Evolutionary conservation across 2,888 invertebrate genomes (phyloP).

Genomic region (Hyppa rectilinea): DNA sequence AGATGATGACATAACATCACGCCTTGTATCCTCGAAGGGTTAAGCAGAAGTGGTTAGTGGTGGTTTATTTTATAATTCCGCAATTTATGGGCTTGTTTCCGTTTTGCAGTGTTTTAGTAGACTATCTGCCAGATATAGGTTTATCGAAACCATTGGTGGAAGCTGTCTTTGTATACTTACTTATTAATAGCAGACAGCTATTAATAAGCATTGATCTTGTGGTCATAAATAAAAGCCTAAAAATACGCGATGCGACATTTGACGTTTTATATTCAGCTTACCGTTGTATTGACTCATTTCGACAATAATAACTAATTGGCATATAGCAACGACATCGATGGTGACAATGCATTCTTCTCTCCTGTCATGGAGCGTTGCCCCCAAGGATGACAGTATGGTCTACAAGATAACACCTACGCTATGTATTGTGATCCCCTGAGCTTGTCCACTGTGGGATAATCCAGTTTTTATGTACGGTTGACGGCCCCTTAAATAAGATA

Average conservation of each 20-base stretch:
- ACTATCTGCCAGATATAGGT: not conserved
- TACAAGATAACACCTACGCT: slow-evolving; percentile 52
- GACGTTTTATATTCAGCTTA: not conserved
- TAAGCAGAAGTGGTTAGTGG: too few relatives aligned
- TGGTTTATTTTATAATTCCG: not conserved
- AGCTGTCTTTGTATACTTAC: too few relatives aligned
- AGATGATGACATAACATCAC: too few relatives aligned
- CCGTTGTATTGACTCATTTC: slow-evolving; percentile 23
- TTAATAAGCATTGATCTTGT: too few relatives aligned
- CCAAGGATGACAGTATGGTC: slow-evolving; percentile 11
- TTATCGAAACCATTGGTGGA: not conserved
- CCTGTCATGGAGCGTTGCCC: slow-evolving; percentile 57
- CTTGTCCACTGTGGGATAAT: slow-evolving; percentile 21
- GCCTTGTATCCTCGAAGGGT: too few relatives aligned
- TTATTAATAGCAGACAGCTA: too few relatives aligned
- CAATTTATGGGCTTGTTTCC: not conserved
- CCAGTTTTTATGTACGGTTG: slow-evolving; percentile 24
- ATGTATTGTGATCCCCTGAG: slow-evolving; percentile 52
- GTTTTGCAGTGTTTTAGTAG: too few relatives aligned
- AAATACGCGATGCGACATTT: not conserved
- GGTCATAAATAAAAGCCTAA: too few relatives aligned
- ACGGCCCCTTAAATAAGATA: slow-evolving; percentile 28
- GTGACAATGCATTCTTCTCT: slow-evolving; percentile 33
- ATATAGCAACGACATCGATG: slow-evolving; percentile 1
- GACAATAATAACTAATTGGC: slow-evolving; percentile 26